Percentiles rank a stretch among this genome's conserved stretches.
These are phyloP conservation scores for Burhinus bistriatus DNA, from an alignment of 2,113 vertebrate species.

Conservation along the genomic window DNA sequence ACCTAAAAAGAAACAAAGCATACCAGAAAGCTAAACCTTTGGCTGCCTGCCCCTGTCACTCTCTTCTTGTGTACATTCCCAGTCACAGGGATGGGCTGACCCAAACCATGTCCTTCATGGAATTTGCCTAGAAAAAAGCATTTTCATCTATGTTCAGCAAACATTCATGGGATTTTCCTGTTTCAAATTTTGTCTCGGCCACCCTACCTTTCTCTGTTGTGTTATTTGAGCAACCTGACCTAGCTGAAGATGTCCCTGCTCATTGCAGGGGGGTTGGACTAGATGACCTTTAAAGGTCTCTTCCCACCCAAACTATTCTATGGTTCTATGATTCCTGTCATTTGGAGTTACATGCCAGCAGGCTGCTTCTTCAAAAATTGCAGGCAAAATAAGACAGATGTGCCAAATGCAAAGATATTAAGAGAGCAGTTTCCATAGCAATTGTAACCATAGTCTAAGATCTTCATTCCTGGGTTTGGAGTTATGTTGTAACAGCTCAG, in stretches of 20 bases:
- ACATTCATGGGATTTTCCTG: not conserved
- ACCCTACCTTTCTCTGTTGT: not conserved
- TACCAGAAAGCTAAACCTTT: not conserved
- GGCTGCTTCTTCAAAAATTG: not conserved
- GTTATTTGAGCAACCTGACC: not conserved
- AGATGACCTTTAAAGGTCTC: not conserved
- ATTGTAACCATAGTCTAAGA: slow-evolving; percentile 17
- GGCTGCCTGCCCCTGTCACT: not conserved
- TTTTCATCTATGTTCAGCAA: not conserved
- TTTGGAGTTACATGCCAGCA: not conserved
- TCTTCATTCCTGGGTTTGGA: not conserved
- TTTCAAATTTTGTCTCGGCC: not conserved
- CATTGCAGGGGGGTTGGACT: not conserved
- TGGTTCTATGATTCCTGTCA: not conserved
- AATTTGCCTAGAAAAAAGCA: not conserved
- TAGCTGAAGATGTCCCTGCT: not conserved
- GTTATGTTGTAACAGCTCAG: not conserved
- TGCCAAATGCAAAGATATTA: slow-evolving; percentile 26
- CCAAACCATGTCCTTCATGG: not conserved
- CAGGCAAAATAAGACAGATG: slow-evolving; percentile 37
- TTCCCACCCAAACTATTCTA: not conserved
- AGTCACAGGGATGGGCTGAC: not conserved
- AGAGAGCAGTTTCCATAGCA: slow-evolving; percentile 57
- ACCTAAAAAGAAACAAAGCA: not conserved
- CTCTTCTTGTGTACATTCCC: not conserved